Base-by-base conservation (phyloP, 2,888 invertebrate species). In the Caenorhabditis sp. region DNA sequence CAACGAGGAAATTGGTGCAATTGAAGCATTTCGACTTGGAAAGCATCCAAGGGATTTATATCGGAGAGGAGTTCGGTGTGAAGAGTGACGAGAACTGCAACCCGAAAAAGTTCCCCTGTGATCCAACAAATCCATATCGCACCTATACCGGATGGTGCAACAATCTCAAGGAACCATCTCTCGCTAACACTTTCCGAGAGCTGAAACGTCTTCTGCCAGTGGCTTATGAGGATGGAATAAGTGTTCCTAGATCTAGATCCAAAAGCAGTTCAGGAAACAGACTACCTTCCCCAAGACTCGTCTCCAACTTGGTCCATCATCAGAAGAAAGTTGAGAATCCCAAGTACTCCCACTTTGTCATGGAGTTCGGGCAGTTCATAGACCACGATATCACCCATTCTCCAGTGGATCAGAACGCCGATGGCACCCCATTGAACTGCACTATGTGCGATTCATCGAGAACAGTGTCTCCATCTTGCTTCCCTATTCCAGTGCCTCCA, bases 391-490 rank as follows among this genome's bases (percentile, higher is more conserved):
- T 91, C 62, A 90, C 91, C 2, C 90, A 91, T 61, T 86, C 89
- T 8, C 91, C 91, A 0, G 84, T 88, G 0, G 83, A 85, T 28
- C 74, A 85, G 51, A 88, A 88, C 65, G 69, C 88, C 8, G 79
- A 88, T 47, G 90, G 89, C 28, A 85, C 88, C 24, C 84, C 88
- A 6, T 71, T 91, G 55, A 90, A 91, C 78, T 91, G 91, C 40
- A 77, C 83, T 11, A 80, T 87, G 13, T 97, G 97, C 91, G 96
- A 97, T 90, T 96, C 97, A 0, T 94, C 95, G 0, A 94, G 95
- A 62, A 95, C 95, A 0, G 96, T 97, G 0, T 97, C 97, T 92
- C 96, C 96, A 0, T 97, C 97, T 91, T 97, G 97, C 91, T 95
- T 95, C 93, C 97, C 97, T 0, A 96, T 97, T 93, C 95, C 95